Conservation (phyloP, 2,888 invertebrate species). For the Stegophylla sp. region DNA sequence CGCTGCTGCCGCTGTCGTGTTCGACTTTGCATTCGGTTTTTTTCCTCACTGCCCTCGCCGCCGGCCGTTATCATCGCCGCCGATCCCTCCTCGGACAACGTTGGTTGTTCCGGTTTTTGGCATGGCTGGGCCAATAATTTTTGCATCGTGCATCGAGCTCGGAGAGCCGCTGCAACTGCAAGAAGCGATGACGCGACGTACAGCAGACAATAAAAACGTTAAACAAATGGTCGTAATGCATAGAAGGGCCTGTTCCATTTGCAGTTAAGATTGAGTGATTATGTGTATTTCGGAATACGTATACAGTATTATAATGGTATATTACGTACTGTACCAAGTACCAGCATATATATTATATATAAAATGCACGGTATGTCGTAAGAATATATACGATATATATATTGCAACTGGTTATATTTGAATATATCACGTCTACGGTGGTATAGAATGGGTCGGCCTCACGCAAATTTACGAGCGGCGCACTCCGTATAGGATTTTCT, state of each 20-base stretch:
- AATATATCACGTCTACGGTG: conserved; percentile 29
- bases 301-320: background rate
- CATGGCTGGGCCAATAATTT: conserved; percentile 54
- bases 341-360: conserved; percentile 9
- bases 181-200: background rate
- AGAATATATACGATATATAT: background rate
- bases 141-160: conserved; percentile 3
- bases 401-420: conserved; percentile 48
- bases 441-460: background rate
- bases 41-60: background rate
- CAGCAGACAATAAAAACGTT: conserved; percentile 52
- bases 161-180: background rate
- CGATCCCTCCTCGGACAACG: conserved; percentile 29
- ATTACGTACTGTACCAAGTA: background rate
- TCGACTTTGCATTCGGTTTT: conserved; percentile 19
- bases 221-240: conserved; percentile 43
- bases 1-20: conserved; percentile 22
- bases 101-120: conserved; percentile 51
- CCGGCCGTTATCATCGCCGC: conserved; percentile 24
- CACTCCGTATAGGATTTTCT: conserved; percentile 1
- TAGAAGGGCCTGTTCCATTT: conserved; percentile 28
- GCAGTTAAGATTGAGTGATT: conserved; percentile 59
- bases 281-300: conserved; percentile 22
- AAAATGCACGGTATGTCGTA: background rate
- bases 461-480: conserved; percentile 28